These are phyloP conservation scores for Tachysurus vachellii DNA, from an alignment of 2,113 vertebrate species.

Conservation along the genomic window DNA sequence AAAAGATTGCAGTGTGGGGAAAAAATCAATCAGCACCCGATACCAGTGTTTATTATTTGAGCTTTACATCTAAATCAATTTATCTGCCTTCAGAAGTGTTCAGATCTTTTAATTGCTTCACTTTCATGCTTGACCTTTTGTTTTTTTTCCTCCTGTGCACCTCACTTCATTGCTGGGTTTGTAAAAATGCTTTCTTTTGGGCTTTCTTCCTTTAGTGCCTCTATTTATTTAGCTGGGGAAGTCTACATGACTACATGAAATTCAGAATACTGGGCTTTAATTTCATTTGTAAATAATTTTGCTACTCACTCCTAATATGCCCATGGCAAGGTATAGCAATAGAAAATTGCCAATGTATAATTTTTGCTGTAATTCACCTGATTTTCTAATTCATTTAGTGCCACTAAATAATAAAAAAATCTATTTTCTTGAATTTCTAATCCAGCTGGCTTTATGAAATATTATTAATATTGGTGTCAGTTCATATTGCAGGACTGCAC, in stretches of 20 bases:
- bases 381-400: constrained; percentile 17
- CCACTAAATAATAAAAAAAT: not conserved
- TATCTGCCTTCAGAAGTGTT: constrained; percentile 62
- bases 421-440: not conserved
- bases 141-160: constrained; percentile 34
- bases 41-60: constrained; percentile 61
- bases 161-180: constrained; percentile 31
- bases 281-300: constrained; percentile 11
- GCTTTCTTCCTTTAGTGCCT: constrained; percentile 30
- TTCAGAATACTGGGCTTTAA: constrained; percentile 16
- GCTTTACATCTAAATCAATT: constrained; percentile 61
- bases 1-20: constrained; percentile 62
- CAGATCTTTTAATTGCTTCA: constrained; percentile 58
- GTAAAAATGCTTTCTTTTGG: constrained; percentile 30
- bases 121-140: constrained; percentile 55
- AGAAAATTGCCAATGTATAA: not conserved
- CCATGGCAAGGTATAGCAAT: not conserved
- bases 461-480: not conserved
- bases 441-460: not conserved
- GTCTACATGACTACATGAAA: constrained; percentile 14
- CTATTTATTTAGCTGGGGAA: constrained; percentile 29
- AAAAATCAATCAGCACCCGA: constrained; percentile 61
- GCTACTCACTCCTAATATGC: constrained; percentile 3
- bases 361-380: constrained; percentile 6
- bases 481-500: not conserved